Conservation (phyloP, 1,140 invertebrate genomes). For the Parasteatoda tepidariorum region DNA sequence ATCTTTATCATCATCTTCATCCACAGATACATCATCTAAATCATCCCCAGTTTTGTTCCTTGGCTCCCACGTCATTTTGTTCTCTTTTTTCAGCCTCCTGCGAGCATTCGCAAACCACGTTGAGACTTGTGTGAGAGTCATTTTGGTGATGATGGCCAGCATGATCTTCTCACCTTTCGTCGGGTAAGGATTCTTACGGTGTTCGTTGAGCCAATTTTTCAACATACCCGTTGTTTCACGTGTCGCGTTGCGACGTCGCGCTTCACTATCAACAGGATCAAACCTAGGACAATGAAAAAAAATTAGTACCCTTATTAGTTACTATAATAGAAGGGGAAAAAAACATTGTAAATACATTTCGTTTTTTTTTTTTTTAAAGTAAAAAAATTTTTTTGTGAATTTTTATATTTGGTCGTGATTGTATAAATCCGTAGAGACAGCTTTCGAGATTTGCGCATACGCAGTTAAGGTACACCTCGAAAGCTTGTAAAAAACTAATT, state of each 20-base stretch:
- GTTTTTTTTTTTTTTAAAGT: background rate
- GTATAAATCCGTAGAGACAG: too few species aligned
- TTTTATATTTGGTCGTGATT: too few species aligned
- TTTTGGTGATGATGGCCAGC: constrained; percentile 74
- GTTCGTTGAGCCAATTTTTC: constrained; percentile 91
- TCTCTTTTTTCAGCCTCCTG: constrained; percentile 77
- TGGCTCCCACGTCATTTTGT: constrained; percentile 78
- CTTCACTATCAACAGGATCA: constrained; percentile 68
- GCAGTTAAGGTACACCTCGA: too few species aligned
- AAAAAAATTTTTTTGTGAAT: too few species aligned
- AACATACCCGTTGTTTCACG: constrained; percentile 96
- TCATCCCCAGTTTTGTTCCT: constrained; percentile 68
- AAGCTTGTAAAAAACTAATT: too few species aligned
- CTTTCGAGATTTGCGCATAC: too few species aligned
- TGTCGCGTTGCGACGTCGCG: constrained; percentile 95
- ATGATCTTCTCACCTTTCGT: constrained; percentile 76
- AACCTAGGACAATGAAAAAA: constrained; percentile 13
- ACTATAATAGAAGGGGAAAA: too few species aligned
- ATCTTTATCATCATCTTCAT: constrained; percentile 55
- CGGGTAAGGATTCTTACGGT: constrained; percentile 83
- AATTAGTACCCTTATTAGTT: background rate
- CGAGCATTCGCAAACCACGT: constrained; percentile 80
- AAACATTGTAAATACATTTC: background rate
- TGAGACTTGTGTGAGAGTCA: constrained; percentile 75
- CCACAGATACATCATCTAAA: constrained; percentile 58